These are phyloP conservation scores for Apogon hyalosoma DNA, from an alignment of 2,797 vertebrate species.

Conservation along the genomic window DNA sequence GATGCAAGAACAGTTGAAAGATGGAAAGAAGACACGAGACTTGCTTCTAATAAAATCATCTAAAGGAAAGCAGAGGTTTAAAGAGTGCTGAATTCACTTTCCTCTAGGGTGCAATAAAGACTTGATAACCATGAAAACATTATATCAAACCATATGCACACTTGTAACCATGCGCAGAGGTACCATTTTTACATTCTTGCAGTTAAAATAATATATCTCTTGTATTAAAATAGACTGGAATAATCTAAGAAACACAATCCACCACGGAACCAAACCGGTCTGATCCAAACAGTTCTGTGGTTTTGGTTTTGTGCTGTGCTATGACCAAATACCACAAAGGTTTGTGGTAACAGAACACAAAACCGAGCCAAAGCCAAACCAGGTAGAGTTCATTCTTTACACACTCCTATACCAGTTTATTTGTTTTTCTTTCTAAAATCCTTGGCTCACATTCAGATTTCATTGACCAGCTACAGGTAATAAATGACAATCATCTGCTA, in stretches of 20 bases:
- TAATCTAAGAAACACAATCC: too few species aligned
- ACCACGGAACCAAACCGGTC: neutral
- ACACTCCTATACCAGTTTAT: neutral
- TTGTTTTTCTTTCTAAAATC: neutral
- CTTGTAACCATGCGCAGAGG: too few species aligned
- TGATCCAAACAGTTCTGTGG: neutral
- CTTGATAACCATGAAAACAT: conserved; percentile 1
- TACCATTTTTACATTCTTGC: too few species aligned
- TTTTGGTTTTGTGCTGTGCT: conserved; percentile 13
- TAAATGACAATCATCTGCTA: neutral
- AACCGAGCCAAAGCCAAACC: neutral
- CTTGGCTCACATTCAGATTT: neutral
- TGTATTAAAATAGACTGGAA: too few species aligned
- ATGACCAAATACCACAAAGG: neutral
- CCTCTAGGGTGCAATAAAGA: conserved; percentile 12
- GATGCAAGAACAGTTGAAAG: neutral
- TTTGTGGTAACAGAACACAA: neutral
- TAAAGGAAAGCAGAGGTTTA: neutral
- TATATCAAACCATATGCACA: neutral
- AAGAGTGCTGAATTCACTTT: conserved; percentile 1
- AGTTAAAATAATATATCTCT: too few species aligned
- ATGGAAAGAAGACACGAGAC: neutral
- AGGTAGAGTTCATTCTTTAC: neutral
- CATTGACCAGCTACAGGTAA: neutral
- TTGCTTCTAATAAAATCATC: neutral